Evolutionary conservation across 2,113 vertebrate genomes (phyloP).

Genomic region (Phaethon lepturus): DNA sequence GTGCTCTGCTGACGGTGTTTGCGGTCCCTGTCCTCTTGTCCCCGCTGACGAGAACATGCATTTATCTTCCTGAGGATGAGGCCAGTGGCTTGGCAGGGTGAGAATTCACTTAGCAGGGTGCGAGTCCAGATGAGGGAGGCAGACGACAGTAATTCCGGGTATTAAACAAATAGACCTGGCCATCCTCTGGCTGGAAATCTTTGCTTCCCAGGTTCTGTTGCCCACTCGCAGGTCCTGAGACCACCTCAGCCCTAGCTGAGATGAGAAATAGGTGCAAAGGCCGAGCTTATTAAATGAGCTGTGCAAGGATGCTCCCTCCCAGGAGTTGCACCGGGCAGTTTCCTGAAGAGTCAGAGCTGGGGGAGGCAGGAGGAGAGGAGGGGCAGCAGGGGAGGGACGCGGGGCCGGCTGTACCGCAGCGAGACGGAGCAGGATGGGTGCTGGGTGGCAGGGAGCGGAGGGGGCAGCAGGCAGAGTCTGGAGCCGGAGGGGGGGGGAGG

Average conservation of each 20-base stretch:
- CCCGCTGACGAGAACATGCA: not conserved
- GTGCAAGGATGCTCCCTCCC: not conserved
- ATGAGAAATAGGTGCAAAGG: not conserved
- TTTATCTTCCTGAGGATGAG: slow-evolving; percentile 2
- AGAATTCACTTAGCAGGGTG: not conserved
- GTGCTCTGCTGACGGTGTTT: not conserved
- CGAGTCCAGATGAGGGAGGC: not conserved
- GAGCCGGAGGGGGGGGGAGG: not conserved
- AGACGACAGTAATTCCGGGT: not conserved
- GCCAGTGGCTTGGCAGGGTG: not conserved
- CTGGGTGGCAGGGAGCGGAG: not conserved
- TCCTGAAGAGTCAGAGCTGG: not conserved
- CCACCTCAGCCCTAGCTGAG: not conserved
- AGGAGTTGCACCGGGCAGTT: not conserved
- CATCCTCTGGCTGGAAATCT: not conserved
- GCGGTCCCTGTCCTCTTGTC: not conserved
- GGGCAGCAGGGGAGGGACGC: accelerated
- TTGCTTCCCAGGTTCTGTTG: not conserved
- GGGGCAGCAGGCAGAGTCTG: not conserved
- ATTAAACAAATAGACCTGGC: not conserved
- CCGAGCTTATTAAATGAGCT: accelerated
- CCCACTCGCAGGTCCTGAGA: not conserved
- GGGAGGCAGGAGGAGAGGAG: not conserved
- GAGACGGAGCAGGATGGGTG: too few species aligned
- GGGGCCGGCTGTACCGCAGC: accelerated